These are phyloP conservation scores for Triplophysa dalaica DNA, from an alignment of 2,113 vertebrate genomes.

Conservation along the genomic window DNA sequence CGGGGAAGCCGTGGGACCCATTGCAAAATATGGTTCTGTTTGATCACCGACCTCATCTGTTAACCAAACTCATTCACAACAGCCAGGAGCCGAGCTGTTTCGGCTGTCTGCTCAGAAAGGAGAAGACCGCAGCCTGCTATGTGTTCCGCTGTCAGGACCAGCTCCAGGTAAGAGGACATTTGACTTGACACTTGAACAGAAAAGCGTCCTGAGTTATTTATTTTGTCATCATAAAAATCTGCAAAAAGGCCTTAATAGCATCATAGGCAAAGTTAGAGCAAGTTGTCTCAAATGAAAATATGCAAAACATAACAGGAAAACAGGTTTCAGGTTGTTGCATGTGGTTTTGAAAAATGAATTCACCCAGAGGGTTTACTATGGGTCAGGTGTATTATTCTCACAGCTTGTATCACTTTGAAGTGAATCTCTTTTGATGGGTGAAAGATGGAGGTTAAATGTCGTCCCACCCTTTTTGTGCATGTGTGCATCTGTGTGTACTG, in stretches of 20 bases:
- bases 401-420: slow-evolving; percentile 15
- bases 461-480: not conserved
- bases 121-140: slow-evolving; percentile 78
- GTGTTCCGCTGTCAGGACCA: slow-evolving; percentile 89
- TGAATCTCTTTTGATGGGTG: slow-evolving; percentile 33
- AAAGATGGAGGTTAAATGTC: slow-evolving; percentile 44
- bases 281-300: not conserved
- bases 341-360: not conserved
- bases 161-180: slow-evolving; percentile 80
- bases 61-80: slow-evolving; percentile 91
- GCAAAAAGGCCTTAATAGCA: not conserved
- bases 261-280: too few species aligned
- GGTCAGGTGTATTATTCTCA: not conserved
- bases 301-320: not conserved
- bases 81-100: slow-evolving; percentile 90
- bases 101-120: slow-evolving; percentile 83
- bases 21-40: slow-evolving; percentile 83
- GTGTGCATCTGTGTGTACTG: slow-evolving; percentile 2
- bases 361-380: not conserved
- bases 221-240: not conserved
- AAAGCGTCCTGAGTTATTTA: not conserved
- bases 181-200: not conserved
- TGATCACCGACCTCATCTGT: slow-evolving; percentile 82
- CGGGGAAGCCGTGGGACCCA: slow-evolving; percentile 81
- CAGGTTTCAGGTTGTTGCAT: not conserved